Evolutionary conservation across 2,113 vertebrate species (phyloP).

Genomic region (Microcebus griseorufus): DNA sequence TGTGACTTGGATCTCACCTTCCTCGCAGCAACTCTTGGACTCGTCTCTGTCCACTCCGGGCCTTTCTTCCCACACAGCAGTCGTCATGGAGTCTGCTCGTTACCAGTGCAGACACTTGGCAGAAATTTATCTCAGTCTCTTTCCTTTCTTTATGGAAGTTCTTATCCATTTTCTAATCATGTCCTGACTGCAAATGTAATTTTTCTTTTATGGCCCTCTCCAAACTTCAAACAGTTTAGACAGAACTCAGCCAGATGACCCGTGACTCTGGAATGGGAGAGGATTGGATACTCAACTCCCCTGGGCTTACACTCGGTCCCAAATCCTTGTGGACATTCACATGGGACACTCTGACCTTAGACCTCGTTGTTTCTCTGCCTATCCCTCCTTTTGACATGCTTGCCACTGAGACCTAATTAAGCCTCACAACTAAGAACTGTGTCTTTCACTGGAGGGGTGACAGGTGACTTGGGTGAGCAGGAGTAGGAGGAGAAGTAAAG

Average conservation of each 20-base stretch:
- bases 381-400: background rate
- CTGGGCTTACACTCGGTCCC: background rate
- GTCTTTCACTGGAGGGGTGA: background rate
- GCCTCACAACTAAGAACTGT: background rate
- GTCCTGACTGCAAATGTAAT: background rate
- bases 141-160: background rate
- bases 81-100: background rate
- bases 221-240: background rate
- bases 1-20: background rate
- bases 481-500: background rate
- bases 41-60: background rate
- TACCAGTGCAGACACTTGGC: background rate
- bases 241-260: background rate
- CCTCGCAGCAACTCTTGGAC: background rate
- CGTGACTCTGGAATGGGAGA: background rate
- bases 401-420: background rate
- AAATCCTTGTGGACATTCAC: background rate
- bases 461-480: background rate
- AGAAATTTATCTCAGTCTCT: background rate
- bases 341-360: background rate
- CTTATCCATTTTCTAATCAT: background rate
- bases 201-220: slow-evolving; percentile 24
- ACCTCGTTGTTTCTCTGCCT: background rate
- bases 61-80: background rate
- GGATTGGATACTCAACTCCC: background rate